Evolutionary conservation across 1,140 invertebrate species (phyloP).

Genomic region (Episyrphus balteatus): DNA sequence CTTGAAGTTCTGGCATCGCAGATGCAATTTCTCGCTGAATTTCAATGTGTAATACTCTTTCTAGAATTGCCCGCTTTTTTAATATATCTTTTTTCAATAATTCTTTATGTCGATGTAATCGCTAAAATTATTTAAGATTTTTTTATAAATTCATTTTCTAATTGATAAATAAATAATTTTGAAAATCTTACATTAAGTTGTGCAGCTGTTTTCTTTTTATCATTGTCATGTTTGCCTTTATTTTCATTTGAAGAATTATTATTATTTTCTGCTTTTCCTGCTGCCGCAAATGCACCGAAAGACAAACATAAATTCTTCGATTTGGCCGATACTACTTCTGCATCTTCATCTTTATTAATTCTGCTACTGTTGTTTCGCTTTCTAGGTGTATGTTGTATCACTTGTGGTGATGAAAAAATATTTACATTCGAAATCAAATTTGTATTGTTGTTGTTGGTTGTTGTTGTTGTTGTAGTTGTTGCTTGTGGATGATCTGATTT

Average conservation of each 20-base stretch:
- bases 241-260: neutral
- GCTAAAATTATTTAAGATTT: slow-evolving; percentile 14
- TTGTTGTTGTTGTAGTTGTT: slow-evolving; percentile 16
- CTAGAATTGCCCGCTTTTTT: slow-evolving; percentile 76
- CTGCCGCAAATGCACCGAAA: neutral
- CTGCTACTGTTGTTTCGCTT: slow-evolving; percentile 6
- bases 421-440: too few relatives aligned
- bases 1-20: too few relatives aligned
- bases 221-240: too few relatives aligned
- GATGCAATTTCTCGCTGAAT: slow-evolving; percentile 68
- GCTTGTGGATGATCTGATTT: slow-evolving; percentile 34
- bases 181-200: too few relatives aligned
- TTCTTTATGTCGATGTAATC: slow-evolving; percentile 61
- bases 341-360: slow-evolving; percentile 6
- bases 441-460: slow-evolving; percentile 1
- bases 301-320: neutral
- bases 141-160: too few relatives aligned
- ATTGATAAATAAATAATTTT: too few relatives aligned
- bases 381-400: too few relatives aligned
- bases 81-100: slow-evolving; percentile 87
- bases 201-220: too few relatives aligned
- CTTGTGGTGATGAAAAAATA: too few relatives aligned
- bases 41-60: slow-evolving; percentile 82
- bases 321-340: neutral
- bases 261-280: too few relatives aligned